Evolutionary conservation across 2,113 vertebrate genomes (phyloP).

Genomic region (Dendrocopos noguchii): DNA sequence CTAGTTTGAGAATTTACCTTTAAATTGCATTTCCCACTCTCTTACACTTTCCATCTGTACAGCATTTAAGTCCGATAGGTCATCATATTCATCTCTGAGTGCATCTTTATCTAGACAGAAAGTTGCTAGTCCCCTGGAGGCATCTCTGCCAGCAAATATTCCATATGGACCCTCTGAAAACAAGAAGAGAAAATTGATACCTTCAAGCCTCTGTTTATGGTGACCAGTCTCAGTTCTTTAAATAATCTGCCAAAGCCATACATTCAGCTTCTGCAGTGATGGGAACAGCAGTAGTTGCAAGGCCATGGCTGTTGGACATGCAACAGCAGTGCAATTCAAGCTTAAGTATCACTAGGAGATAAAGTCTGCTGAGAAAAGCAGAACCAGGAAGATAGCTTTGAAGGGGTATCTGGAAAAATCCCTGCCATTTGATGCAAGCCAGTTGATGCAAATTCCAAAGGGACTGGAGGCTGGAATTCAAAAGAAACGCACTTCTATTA

Average conservation of each 20-base stretch:
- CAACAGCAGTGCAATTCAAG: background rate
- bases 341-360: background rate
- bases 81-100: conserved; percentile 95
- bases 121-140: conserved; percentile 95
- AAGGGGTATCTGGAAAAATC: conserved; percentile 9
- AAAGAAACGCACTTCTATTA: conserved; percentile 20
- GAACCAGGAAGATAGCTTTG: background rate
- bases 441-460: conserved; percentile 27
- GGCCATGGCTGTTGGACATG: background rate
- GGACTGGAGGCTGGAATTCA: conserved; percentile 27
- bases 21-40: conserved; percentile 99
- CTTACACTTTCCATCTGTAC: conserved; percentile 99
- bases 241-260: background rate
- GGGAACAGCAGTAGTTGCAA: background rate
- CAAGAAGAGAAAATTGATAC: conserved; percentile 53
- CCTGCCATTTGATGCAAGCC: background rate
- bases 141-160: conserved; percentile 96
- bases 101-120: conserved; percentile 97
- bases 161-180: conserved; percentile 93
- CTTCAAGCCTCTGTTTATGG: conserved; percentile 3
- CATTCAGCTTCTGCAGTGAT: background rate
- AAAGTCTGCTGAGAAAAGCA: conserved; percentile 33
- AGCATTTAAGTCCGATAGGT: conserved; percentile 96
- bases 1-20: conserved; percentile 81
- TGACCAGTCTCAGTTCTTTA: background rate